A percentile compares a stretch with the other conserved stretches of the same genome.
These are phyloP conservation scores for Stenodera caucasica DNA, from an alignment of 2,888 invertebrate species.

Conservation along the genomic window DNA sequence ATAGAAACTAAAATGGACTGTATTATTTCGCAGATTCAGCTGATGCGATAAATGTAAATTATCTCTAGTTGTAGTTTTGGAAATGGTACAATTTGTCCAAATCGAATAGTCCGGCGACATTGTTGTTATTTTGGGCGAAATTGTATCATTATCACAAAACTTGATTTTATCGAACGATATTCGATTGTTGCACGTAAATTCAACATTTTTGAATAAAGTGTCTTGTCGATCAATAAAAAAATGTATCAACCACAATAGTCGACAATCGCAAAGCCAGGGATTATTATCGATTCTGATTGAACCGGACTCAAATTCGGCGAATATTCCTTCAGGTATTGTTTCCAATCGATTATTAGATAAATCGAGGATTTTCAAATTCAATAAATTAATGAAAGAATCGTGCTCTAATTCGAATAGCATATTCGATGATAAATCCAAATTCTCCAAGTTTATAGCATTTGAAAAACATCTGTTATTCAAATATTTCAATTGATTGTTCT, in stretches of 20 bases:
- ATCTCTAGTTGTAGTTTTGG: background rate
- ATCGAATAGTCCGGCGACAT: background rate
- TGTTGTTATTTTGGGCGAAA: slow-evolving; percentile 1
- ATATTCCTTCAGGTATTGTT: slow-evolving; percentile 50
- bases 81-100: background rate
- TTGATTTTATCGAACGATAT: background rate
- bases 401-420: slow-evolving; percentile 49
- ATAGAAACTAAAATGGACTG: background rate
- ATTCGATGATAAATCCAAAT: slow-evolving; percentile 52
- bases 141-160: slow-evolving; percentile 19
- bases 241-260: slow-evolving; percentile 55
- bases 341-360: slow-evolving; percentile 57
- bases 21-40: background rate
- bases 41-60: slow-evolving; percentile 6
- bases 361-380: slow-evolving; percentile 52
- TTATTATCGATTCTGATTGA: slow-evolving; percentile 52
- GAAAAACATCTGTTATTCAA: slow-evolving; percentile 30
- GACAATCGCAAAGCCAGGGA: slow-evolving; percentile 61
- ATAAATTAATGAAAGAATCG: slow-evolving; percentile 3
- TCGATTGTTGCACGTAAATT: background rate
- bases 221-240: slow-evolving; percentile 36
- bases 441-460: slow-evolving; percentile 28
- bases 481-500: slow-evolving; percentile 24
- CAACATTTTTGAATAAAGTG: slow-evolving; percentile 6
- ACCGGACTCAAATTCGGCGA: slow-evolving; percentile 32